Evolutionary conservation across 92 coral and sea anemone species (phyloP), one percentile per base, ranked within the genome.

Genomic region (Parazoanthus atlanticus): DNA sequence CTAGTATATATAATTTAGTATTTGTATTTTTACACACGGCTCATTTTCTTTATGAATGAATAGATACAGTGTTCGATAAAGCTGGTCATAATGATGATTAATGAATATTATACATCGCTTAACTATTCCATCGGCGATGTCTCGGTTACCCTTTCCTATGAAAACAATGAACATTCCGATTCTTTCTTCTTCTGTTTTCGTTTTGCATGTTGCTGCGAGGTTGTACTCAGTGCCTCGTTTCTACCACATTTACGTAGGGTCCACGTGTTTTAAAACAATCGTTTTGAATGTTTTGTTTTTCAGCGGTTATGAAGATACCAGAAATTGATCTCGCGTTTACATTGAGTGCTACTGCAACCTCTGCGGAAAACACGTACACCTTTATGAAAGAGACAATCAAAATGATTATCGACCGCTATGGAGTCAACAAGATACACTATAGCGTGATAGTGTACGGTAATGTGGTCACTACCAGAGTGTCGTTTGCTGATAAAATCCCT

Each of bases 311-410:
- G 91, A 46, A 89, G 92, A 26, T 90, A 86, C 66, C 85, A 77
- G 32, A 91, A 54, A 90, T 95, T 28, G 98, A 95, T 41, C 94
- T 95, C 25, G 94, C 90, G 25, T 95, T 95, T 89, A 95, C 95
- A 31, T 78, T 95, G 90, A 93, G 96, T 74, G 90, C 98, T 10
- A 88, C 92, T 15, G 76, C 75, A 0, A 30, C 30, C 4, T 46
- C 54, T 61, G 89, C 98, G n/a, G 30, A 80, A 19, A 83, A 86
- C 38, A 88, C 93, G 61, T 85, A 88, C 17, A 81, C 90, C n/a
- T 90, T 84, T 85, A 82, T 82, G 58, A 89, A 89, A 49, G 69
- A 83, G 54, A 17, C 64, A 12, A 82, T 87, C 26, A 89, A 89
- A 73, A 56, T 19, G 33, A 89, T 82, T 66, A 89, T 89, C 29